A percentile compares a stretch with the other conserved stretches of the same genome.
phyloP scores from a whole-genome alignment of 64 coral and sea anemone species.

The Stichodactyla helianthus region DNA sequence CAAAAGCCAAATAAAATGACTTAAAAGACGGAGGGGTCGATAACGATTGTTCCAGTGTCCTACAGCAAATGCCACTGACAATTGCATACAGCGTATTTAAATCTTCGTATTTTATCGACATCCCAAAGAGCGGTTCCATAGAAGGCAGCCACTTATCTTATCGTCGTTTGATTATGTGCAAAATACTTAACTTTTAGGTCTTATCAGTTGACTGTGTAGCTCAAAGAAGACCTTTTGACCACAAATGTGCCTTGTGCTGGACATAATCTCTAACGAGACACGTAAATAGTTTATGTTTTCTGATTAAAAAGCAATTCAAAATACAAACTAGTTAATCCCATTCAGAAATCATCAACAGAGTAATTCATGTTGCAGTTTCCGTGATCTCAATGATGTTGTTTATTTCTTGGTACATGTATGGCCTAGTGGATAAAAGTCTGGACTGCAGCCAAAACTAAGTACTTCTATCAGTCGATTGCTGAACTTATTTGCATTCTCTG shows the following conservation, averaged over 20 bases:
- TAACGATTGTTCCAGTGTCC: neutral
- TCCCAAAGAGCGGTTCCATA: neutral
- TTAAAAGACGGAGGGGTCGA: neutral
- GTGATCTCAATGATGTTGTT: neutral
- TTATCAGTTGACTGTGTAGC: neutral
- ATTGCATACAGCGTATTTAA: neutral
- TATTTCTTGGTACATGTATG: neutral
- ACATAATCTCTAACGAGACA: slow-evolving; percentile 2
- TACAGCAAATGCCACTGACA: neutral
- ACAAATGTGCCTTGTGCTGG: neutral
- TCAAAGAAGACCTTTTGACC: slow-evolving; percentile 11
- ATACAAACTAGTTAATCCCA: slow-evolving; percentile 1
- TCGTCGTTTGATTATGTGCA: slow-evolving; percentile 8
- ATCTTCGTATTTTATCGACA: neutral
- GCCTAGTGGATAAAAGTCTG: neutral
- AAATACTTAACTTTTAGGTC: slow-evolving; percentile 1
- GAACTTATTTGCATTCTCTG: neutral
- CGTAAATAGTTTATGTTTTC: slow-evolving; percentile 12
- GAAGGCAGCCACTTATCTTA: slow-evolving; percentile 2
- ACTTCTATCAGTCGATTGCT: neutral
- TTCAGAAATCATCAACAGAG: neutral
- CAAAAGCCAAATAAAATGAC: neutral
- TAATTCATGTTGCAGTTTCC: neutral
- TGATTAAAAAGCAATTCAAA: slow-evolving; percentile 9
- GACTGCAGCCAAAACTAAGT: neutral